Evolutionary conservation across 2,113 vertebrate genomes (phyloP).

Genomic region (Bagarius yarrelli): DNA sequence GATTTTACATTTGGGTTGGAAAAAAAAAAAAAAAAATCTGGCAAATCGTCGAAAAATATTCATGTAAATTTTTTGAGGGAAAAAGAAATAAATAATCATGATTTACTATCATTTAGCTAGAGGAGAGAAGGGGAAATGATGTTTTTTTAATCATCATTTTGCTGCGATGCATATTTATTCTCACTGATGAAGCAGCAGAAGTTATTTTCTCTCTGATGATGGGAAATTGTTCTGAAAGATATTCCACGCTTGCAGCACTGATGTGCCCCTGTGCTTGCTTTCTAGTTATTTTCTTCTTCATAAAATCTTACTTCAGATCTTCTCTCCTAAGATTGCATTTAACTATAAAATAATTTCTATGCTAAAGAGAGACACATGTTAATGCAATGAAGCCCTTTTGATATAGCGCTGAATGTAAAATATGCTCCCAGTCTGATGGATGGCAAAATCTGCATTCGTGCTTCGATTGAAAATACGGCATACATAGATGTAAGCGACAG

Average conservation of each 20-base stretch:
- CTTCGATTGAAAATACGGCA: constrained; percentile 2
- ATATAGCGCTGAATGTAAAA: constrained; percentile 25
- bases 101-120: constrained; percentile 54
- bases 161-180: constrained; percentile 59
- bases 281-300: constrained; percentile 26
- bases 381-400: constrained; percentile 51
- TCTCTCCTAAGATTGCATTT: constrained; percentile 37
- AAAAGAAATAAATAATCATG: constrained; percentile 53
- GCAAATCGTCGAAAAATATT: constrained; percentile 37
- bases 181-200: constrained; percentile 57
- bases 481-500: background rate
- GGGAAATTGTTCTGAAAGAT: constrained; percentile 41
- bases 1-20: constrained; percentile 20
- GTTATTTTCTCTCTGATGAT: constrained; percentile 59
- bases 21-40: constrained; percentile 19
- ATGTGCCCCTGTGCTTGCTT: constrained; percentile 47
- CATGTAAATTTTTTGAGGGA: constrained; percentile 42
- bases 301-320: constrained; percentile 42
- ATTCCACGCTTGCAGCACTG: constrained; percentile 36
- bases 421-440: background rate
- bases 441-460: constrained; percentile 15
- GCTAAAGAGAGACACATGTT: constrained; percentile 57
- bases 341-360: constrained; percentile 61
- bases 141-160: constrained; percentile 46
- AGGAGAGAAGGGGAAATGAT: constrained; percentile 52